Conservation (phyloP, 2,797 vertebrate genomes). For the Epinephelus malabaricus region DNA sequence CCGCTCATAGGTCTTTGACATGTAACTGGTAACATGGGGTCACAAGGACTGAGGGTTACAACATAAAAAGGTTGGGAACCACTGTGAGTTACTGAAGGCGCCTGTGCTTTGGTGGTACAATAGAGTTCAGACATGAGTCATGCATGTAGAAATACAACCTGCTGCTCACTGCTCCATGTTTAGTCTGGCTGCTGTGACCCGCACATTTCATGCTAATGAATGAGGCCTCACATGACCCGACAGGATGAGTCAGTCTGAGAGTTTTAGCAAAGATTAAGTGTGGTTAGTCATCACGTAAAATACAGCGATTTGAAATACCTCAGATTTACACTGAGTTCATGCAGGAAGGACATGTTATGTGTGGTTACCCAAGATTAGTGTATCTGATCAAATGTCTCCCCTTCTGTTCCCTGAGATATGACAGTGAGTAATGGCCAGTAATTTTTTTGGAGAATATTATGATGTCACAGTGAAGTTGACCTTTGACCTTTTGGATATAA, state of each 20-base stretch:
- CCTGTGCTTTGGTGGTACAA: background rate
- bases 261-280: background rate
- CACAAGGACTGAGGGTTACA: fast-evolving
- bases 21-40: background rate
- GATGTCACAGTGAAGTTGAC: too few species aligned
- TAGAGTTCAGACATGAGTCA: constrained; percentile 18
- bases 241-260: background rate
- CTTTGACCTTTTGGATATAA: too few species aligned
- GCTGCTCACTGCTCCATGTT: constrained; percentile 21
- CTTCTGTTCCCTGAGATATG: too few species aligned
- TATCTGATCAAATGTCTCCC: too few species aligned
- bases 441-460: too few species aligned
- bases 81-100: background rate
- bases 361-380: too few species aligned
- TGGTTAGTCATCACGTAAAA: constrained; percentile 1
- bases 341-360: background rate
- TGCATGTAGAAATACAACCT: background rate
- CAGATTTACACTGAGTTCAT: background rate
- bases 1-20: background rate
- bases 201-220: background rate
- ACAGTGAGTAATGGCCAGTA: too few species aligned
- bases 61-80: background rate
- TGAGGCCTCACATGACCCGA: background rate
- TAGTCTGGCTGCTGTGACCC: constrained; percentile 19
- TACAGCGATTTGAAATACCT: background rate